phyloP scores from a whole-genome alignment of 2,113 vertebrate genomes.

The Rattus norvegicus region GRCr8 NC_086019.1:162734001-162734500 shows the following conservation, averaged over 20 bases:
- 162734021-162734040: conserved; percentile 1
- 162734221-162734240: too few species aligned
- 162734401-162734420: background rate
- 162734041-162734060: conserved; percentile 48
- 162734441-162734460: background rate
- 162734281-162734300: background rate
- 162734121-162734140: conserved; percentile 6
- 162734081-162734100: background rate
- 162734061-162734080: background rate
- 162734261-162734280: too few species aligned
- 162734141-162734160: background rate
- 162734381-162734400: background rate
- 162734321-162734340: background rate
- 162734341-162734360: background rate
- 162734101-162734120: background rate
- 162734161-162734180: background rate
- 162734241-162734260: too few species aligned
- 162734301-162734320: background rate
- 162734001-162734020: background rate
- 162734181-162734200: conserved; percentile 21
- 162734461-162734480: background rate
- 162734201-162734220: background rate
- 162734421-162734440: background rate
- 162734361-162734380: background rate
- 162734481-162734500: background rate